Evolutionary conservation across 2,797 vertebrate species (phyloP).

Genomic region (Poeciliopsis presidionis): DNA sequence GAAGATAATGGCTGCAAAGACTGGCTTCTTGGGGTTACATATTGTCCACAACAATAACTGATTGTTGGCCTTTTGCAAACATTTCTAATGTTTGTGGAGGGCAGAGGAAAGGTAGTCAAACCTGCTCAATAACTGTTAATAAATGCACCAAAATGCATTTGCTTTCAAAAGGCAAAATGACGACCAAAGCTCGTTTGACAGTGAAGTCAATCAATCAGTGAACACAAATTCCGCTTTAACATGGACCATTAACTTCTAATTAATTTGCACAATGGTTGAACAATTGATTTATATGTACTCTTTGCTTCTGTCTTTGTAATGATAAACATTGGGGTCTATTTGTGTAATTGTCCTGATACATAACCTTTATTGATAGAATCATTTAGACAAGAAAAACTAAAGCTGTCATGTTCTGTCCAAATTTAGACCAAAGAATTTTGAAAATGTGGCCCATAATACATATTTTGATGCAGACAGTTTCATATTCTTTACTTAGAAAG

Average conservation of each 20-base stretch:
- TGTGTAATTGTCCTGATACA: neutral
- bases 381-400: neutral
- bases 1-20: neutral
- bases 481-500: neutral
- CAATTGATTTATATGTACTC: conserved; percentile 2
- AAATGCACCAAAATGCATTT: neutral
- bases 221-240: neutral
- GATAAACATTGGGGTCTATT: neutral
- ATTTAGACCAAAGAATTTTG: neutral
- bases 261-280: conserved; percentile 1
- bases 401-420: neutral
- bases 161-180: neutral
- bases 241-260: neutral
- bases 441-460: neutral
- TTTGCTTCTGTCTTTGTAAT: neutral
- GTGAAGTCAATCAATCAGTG: neutral
- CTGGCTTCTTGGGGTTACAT: neutral
- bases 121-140: neutral
- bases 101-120: neutral
- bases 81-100: neutral
- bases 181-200: neutral
- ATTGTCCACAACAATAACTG: neutral
- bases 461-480: neutral
- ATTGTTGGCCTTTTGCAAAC: neutral
- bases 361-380: neutral